Percentiles rank a stretch among this genome's conserved stretches.
Conservation (phyloP, 2,113 vertebrate genomes). For the Chaenogobius annularis region DNA sequence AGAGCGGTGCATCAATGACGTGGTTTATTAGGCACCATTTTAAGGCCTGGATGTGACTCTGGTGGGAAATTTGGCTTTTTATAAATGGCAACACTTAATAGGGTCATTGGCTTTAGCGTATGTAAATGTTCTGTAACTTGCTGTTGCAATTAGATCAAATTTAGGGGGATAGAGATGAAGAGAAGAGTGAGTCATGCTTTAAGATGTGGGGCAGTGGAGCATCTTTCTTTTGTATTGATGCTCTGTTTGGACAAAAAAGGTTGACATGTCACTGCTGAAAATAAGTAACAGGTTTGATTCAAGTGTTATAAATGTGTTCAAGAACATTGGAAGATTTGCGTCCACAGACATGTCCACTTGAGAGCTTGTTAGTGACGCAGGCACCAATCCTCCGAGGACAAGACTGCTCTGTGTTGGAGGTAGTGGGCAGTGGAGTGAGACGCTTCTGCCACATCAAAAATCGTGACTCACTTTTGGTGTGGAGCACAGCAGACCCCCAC, state of each 20-base stretch:
- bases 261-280: neutral
- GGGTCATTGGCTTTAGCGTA: constrained; percentile 1
- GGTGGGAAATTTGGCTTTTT: constrained; percentile 34
- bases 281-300: neutral
- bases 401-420: constrained; percentile 28
- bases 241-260: neutral
- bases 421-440: constrained; percentile 38
- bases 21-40: constrained; percentile 61
- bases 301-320: neutral
- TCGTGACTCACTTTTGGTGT: constrained; percentile 52
- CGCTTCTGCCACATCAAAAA: constrained; percentile 20
- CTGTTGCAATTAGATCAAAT: neutral
- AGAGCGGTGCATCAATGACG: constrained; percentile 61
- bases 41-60: constrained; percentile 34
- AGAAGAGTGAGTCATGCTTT: constrained; percentile 10
- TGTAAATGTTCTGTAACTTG: neutral
- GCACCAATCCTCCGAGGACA: constrained; percentile 2
- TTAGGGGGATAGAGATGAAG: neutral
- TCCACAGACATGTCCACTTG: constrained; percentile 14
- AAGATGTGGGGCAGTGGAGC: constrained; percentile 9
- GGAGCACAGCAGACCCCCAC: constrained; percentile 10
- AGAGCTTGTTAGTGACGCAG: constrained; percentile 30
- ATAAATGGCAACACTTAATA: constrained; percentile 23
- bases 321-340: neutral
- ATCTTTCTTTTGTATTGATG: neutral